Percentiles rank a stretch among this genome's conserved stretches.
Evolutionary conservation across 2,888 invertebrate species (phyloP).

Genomic region (Metalampra italica): DNA sequence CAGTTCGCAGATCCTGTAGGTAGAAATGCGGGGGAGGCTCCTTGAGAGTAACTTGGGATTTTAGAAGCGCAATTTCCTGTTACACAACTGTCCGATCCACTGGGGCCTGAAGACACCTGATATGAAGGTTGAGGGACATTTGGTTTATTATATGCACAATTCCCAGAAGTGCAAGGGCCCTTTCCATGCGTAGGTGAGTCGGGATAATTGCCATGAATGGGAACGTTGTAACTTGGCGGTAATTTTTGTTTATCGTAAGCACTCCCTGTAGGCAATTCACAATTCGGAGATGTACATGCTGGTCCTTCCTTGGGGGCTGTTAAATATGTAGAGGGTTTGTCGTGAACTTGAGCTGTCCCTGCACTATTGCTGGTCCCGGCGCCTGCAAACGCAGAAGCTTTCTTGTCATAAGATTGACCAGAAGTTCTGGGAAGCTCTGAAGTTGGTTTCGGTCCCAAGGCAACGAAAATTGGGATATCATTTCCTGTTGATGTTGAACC

Average conservation of each 20-base stretch:
- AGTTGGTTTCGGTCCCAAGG: constrained; percentile 13
- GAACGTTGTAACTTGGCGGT: constrained; percentile 35
- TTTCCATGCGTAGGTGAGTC: constrained; percentile 10
- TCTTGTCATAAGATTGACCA: constrained; percentile 6
- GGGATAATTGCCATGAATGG: constrained; percentile 20
- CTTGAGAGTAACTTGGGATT: constrained; percentile 12
- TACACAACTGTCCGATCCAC: constrained; percentile 18
- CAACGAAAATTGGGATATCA: constrained; percentile 24
- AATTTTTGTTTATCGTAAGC: constrained; percentile 19
- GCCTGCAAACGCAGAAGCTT: neutral
- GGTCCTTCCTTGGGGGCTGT: constrained; percentile 43
- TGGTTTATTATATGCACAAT: constrained; percentile 10
- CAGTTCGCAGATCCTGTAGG: constrained; percentile 10
- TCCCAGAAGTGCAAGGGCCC: constrained; percentile 14
- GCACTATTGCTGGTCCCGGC: neutral
- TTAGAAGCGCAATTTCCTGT: constrained; percentile 26
- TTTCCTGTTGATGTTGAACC: constrained; percentile 2
- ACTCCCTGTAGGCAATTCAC: constrained; percentile 12
- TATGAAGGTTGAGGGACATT: constrained; percentile 1
- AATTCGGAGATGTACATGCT: constrained; percentile 26
- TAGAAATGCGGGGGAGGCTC: constrained; percentile 14
- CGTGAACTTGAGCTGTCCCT: constrained; percentile 10
- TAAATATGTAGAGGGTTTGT: constrained; percentile 40
- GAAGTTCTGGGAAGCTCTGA: neutral
- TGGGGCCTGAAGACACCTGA: constrained; percentile 8